Evolutionary conservation across 1,140 invertebrate species (phyloP).

Genomic region (Psilanteris sp.): DNA sequence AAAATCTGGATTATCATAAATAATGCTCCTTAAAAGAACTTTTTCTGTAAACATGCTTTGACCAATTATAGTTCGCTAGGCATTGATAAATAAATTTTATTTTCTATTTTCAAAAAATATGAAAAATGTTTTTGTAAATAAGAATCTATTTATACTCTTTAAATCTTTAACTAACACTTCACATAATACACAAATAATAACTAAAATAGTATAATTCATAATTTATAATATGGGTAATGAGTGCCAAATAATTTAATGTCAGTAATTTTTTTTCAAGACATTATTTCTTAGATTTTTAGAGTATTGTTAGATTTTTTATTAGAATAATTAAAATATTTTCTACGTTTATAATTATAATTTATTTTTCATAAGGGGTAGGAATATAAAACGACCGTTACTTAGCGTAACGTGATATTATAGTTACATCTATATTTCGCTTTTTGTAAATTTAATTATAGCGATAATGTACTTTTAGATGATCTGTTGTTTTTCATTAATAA

Average conservation of each 20-base stretch:
- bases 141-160: not conserved
- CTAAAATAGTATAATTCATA: no score
- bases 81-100: constrained; percentile 1
- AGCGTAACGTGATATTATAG: not conserved
- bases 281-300: constrained; percentile 2
- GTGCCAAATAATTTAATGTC: no score
- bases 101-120: constrained; percentile 1
- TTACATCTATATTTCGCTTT: no score
- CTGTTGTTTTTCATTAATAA: no score
- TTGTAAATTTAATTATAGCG: no score
- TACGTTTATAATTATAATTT: constrained; percentile 35
- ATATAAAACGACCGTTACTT: not conserved
- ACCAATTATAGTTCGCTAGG: constrained; percentile 48
- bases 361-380: constrained; percentile 11
- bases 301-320: constrained; percentile 8
- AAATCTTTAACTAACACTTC: not conserved
- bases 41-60: constrained; percentile 13
- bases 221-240: no score
- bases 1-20: constrained; percentile 17
- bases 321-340: constrained; percentile 10
- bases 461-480: no score
- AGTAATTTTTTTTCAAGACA: no score
- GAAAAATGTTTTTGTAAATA: constrained; percentile 1
- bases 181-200: no score
- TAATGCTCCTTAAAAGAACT: constrained; percentile 10